Evolutionary conservation across 2,797 vertebrate genomes (phyloP), one percentile per base, ranked within the genome.

Genomic region (Aythya fuligula): DNA sequence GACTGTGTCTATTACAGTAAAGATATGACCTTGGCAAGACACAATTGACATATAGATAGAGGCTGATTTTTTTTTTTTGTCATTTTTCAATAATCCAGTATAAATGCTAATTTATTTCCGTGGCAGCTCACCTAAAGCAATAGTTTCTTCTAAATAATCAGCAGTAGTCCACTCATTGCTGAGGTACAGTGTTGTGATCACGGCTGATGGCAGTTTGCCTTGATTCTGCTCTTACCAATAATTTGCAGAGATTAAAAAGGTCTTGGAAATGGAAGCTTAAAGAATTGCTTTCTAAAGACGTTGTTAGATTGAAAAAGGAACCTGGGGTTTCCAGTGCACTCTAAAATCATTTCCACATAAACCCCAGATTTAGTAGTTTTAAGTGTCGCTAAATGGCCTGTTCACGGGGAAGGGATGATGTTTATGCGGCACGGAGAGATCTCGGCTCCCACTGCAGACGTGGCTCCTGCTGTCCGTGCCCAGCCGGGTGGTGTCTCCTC

Each of bases 161-260:
- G 81, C 30, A 24, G 12, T 13, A 19, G 79, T 19, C 13, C 13
- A 3, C 69, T 88, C 85, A 82, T 58, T 13, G 88, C 70, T 8
- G 65, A 32, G 53, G 60, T 89, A 11, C 76, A 2, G 41, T 12
- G 39, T 71, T 77, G 82, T 32, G 75, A 67, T 85, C 91, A 34
- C 61, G n/a, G 84, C 3, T 88, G 89, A 88, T n/a, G 81, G 80
- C 91, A 66, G 79, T 73, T 91, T 72, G 87, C 94, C 95, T 96
- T 28, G 45, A 39, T 87, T 81, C 85, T 18, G 84, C 95, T 96
- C 90, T 97, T 74, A 83, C 34, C 45, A n/a, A 70, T 65, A 72
- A 96, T 97, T 97, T 97, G 58, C 88, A 8, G 93, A 96, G 93
- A 98, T 96, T 96, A 96, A 96, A 97, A 96, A 73, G 77, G 90